phyloP scores from a whole-genome alignment of 2,113 vertebrate species.

The Pogona vitticeps region DNA sequence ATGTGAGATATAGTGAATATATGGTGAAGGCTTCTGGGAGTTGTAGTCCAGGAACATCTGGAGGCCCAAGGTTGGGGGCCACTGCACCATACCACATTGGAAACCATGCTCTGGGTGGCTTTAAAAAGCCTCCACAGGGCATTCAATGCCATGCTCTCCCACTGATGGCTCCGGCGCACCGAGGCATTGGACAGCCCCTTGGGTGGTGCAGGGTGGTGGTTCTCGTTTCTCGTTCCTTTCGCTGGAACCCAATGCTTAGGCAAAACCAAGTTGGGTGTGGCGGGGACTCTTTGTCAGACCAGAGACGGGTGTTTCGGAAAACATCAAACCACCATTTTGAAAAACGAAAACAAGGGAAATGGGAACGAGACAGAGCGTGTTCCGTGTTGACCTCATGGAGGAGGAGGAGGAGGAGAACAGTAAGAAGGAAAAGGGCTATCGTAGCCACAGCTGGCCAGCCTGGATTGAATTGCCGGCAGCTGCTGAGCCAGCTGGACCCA shows the following conservation, averaged over 20 bases:
- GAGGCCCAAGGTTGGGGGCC: too few species aligned
- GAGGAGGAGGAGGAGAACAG: not conserved
- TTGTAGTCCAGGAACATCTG: too few species aligned
- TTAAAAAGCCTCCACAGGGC: too few species aligned
- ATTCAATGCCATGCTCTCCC: not conserved
- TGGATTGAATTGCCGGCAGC: not conserved
- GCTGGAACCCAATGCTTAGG: not conserved
- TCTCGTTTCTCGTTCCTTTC: not conserved
- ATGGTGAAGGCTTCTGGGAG: too few species aligned
- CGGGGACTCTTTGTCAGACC: not conserved
- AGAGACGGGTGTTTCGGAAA: not conserved
- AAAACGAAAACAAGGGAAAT: constrained; percentile 9
- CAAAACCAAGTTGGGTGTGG: not conserved
- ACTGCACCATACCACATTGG: too few species aligned
- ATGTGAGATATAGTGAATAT: too few species aligned
- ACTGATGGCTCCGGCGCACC: too few species aligned
- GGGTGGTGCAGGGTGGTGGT: not conserved
- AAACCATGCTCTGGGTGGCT: too few species aligned
- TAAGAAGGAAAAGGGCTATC: not conserved
- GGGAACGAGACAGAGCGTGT: not conserved
- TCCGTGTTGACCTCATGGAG: not conserved
- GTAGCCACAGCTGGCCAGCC: not conserved
- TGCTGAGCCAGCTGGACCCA: not conserved
- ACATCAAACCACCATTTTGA: not conserved
- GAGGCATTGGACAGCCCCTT: not conserved